Base-by-base conservation (phyloP, 2,113 vertebrate genomes). In the Hypanus sabinus region DNA sequence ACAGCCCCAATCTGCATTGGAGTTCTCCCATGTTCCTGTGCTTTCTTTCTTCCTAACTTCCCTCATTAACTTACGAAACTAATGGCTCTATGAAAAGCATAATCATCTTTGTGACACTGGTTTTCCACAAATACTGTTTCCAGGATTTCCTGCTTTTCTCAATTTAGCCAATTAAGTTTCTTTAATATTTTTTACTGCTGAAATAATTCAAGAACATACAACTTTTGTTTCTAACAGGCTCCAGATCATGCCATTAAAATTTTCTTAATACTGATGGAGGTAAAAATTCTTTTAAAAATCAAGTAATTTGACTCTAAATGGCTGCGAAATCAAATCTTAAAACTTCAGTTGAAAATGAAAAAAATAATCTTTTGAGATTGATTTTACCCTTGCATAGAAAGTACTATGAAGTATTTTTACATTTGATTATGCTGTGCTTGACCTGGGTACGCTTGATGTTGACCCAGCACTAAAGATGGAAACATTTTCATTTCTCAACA, bases 361-460 rank as follows among this genome's bases (percentile, higher is more conserved):
- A 65, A 33, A 30, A 7, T 18, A 14, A 65, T 65, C 3, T 88
- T 88, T 88, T 65, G 16, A 88, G 85, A 88, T 18, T 88, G 57
- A 88, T 1, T 33, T 88, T 88, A 65, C 27, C 30, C 60, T 14
- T 22, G 33, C n/a, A 12, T 33, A 65, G 6, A 27, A 46, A 2
- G 30, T 62, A 33, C 7, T 20, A 4, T 65, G 30, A 88, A n/a
- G 16, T 88, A 33, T 30, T 16, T 88, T 88, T 65, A 62, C 85
- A 33, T 65, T 12, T 33, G 60, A 88, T 14, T 88, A 12, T 65
- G 57, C 27, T n/a, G 62, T 65, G 62, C 12, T 62, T 88, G 81
- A 62, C 20, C 70, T 93, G 91, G 38, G 91, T 70, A 73, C 73
- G 36, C 36, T 24, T 93, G 91, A 71, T 93, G 91, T 70, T 93